Conservation (phyloP, 2,797 vertebrate species). For the Toxotes lorentzi region DNA sequence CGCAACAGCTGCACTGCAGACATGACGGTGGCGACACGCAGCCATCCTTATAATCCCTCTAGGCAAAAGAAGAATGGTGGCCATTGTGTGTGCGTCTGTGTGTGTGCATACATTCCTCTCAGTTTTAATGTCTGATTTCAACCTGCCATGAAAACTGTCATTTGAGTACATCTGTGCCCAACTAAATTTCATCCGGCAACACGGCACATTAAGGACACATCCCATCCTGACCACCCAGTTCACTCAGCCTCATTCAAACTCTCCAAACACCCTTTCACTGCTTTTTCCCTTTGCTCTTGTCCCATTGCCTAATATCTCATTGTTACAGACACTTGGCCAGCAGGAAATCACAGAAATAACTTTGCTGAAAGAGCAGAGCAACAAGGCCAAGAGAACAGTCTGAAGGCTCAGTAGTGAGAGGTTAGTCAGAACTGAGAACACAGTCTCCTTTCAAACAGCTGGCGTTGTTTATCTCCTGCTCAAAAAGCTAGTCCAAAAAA, state of each 20-base stretch:
- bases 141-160: slow-evolving; percentile 71
- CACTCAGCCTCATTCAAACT: slow-evolving; percentile 33
- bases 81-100: slow-evolving; percentile 59
- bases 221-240: slow-evolving; percentile 70
- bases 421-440: slow-evolving; percentile 56
- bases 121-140: slow-evolving; percentile 74
- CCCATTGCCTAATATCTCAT: slow-evolving; percentile 50
- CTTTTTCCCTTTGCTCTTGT: slow-evolving; percentile 8
- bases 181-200: slow-evolving; percentile 64
- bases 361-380: slow-evolving; percentile 43
- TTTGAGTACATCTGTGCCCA: slow-evolving; percentile 70
- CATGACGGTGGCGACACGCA: slow-evolving; percentile 77
- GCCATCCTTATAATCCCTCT: slow-evolving; percentile 77
- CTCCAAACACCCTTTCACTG: background rate
- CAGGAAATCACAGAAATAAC: slow-evolving; percentile 77
- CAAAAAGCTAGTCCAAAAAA: slow-evolving; percentile 37
- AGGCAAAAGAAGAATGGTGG: slow-evolving; percentile 60
- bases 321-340: slow-evolving; percentile 55
- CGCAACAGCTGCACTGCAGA: slow-evolving; percentile 84
- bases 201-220: slow-evolving; percentile 34
- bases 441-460: slow-evolving; percentile 60
- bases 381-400: slow-evolving; percentile 49
- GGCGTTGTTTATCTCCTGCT: slow-evolving; percentile 61
- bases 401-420: slow-evolving; percentile 51
- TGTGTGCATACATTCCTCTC: slow-evolving; percentile 55